Evolutionary conservation across 2,797 vertebrate species (phyloP).

Genomic region (Gouania willdenowi): DNA sequence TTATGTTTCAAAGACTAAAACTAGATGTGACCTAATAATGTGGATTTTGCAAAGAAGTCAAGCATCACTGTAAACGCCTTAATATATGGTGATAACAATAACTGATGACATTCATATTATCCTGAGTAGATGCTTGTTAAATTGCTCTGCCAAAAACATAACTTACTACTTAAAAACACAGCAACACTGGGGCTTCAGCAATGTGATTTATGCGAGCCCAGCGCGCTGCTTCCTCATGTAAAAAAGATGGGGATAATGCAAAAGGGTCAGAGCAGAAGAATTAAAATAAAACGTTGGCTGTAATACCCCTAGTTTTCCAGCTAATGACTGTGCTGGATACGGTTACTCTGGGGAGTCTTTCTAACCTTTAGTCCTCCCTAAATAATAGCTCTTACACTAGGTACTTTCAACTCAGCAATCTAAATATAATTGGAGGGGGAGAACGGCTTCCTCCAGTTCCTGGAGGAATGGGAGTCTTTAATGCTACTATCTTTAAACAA

Average conservation of each 20-base stretch:
- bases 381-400: constrained; percentile 49
- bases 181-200: background rate
- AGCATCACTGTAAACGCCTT: too few species aligned
- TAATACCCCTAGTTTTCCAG: constrained; percentile 26
- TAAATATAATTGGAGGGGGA: constrained; percentile 64
- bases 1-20: too few species aligned
- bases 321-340: constrained; percentile 43
- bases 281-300: constrained; percentile 20
- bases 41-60: too few species aligned
- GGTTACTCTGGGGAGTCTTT: constrained; percentile 43
- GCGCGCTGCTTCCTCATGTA: background rate
- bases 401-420: constrained; percentile 52
- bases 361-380: constrained; percentile 55
- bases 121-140: too few species aligned
- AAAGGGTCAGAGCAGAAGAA: constrained; percentile 12
- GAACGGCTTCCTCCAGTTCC: constrained; percentile 44
- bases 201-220: constrained; percentile 4
- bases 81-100: too few species aligned
- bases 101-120: too few species aligned
- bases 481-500: constrained; percentile 44
- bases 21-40: too few species aligned
- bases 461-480: constrained; percentile 41
- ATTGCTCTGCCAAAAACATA: background rate
- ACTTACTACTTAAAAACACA: too few species aligned
- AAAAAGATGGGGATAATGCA: constrained; percentile 2